Evolutionary conservation across 2,888 invertebrate genomes (phyloP).

Genomic region (Aphodius granarius): DNA sequence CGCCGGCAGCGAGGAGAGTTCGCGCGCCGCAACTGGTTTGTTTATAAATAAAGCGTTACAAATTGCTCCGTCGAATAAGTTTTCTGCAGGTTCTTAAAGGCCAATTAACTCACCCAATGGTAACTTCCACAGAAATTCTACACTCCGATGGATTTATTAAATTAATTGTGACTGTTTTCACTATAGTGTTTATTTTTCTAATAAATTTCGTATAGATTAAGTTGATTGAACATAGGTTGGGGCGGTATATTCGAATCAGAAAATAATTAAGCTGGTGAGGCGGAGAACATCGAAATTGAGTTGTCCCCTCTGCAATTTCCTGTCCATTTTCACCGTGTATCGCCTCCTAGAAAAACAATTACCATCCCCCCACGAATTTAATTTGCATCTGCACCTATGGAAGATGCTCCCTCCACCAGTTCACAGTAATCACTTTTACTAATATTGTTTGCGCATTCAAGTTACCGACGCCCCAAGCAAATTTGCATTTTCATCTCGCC

Average conservation of each 20-base stretch:
- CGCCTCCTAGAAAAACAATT: neutral
- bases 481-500: neutral
- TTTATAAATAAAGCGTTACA: neutral
- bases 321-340: neutral
- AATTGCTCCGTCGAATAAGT: neutral
- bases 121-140: neutral
- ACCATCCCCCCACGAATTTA: neutral
- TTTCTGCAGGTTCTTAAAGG: neutral
- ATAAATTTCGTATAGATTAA: too few species aligned
- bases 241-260: neutral
- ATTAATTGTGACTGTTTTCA: neutral
- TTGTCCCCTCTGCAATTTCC: neutral
- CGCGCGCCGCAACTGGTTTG: neutral
- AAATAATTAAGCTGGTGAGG: neutral
- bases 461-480: neutral
- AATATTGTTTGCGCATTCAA: neutral
- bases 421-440: neutral
- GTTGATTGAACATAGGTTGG: neutral
- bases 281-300: neutral
- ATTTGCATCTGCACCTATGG: neutral
- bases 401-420: neutral
- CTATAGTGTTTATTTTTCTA: neutral
- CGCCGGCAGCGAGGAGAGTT: neutral
- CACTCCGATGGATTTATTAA: neutral
- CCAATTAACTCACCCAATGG: neutral